These are phyloP conservation scores for Chelon labrosus DNA, from an alignment of 2,797 vertebrate species.

Conservation along the genomic window DNA sequence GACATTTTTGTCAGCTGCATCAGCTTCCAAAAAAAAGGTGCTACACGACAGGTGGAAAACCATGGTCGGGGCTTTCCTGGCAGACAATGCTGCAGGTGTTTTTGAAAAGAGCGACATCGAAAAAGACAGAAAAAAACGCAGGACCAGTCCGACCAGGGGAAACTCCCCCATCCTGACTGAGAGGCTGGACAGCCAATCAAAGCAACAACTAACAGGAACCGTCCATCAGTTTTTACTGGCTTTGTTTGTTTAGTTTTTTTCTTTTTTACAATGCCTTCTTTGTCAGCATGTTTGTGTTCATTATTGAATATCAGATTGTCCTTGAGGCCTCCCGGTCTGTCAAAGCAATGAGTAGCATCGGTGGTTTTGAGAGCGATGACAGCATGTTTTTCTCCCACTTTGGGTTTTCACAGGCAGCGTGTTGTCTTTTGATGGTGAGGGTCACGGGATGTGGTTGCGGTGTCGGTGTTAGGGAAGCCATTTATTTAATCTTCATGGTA, in stretches of 20 bases:
- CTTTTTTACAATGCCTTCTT: slow-evolving; percentile 21
- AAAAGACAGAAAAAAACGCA: slow-evolving; percentile 43
- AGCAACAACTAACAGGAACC: slow-evolving; percentile 30
- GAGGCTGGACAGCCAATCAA: slow-evolving; percentile 17
- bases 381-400: slow-evolving; percentile 42
- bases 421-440: slow-evolving; percentile 54
- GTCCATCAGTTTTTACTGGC: slow-evolving; percentile 45
- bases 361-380: slow-evolving; percentile 48
- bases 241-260: slow-evolving; percentile 40
- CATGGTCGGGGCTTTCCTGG: slow-evolving; percentile 64
- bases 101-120: slow-evolving; percentile 17
- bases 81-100: slow-evolving; percentile 61
- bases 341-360: slow-evolving; percentile 48
- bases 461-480: slow-evolving; percentile 45
- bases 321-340: slow-evolving; percentile 34
- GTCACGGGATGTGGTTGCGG: slow-evolving; percentile 53
- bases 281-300: slow-evolving; percentile 42
- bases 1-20: slow-evolving; percentile 41
- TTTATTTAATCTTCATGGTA: slow-evolving; percentile 29
- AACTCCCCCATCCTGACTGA: slow-evolving; percentile 45
- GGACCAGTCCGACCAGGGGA: slow-evolving; percentile 55
- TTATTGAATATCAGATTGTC: slow-evolving; percentile 46
- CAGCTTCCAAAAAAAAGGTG: slow-evolving; percentile 50
- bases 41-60: slow-evolving; percentile 56
- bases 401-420: slow-evolving; percentile 37